These are phyloP conservation scores for Sapajus apella DNA, from an alignment of 2,113 vertebrate genomes.

Conservation along the genomic window DNA sequence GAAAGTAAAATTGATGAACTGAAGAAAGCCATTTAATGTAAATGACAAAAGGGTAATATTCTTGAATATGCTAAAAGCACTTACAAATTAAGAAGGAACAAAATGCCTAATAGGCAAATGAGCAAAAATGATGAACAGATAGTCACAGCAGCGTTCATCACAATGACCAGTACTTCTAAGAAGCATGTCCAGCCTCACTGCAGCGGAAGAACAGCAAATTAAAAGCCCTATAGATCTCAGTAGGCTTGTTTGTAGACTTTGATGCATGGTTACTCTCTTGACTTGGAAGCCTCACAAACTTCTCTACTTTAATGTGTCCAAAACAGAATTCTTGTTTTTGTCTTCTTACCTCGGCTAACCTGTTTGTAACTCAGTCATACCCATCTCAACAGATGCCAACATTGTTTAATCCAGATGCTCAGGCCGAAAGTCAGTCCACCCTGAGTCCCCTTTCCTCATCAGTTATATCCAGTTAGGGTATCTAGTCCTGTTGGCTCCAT, in stretches of 20 bases:
- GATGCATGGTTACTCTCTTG: no score
- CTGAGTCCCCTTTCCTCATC: no score
- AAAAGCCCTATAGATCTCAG: background rate
- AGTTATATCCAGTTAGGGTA: background rate
- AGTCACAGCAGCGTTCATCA: background rate
- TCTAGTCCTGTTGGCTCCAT: background rate
- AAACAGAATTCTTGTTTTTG: background rate
- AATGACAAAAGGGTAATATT: background rate
- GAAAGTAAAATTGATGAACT: background rate
- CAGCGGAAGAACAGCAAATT: background rate
- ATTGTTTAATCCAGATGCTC: background rate
- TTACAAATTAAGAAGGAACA: conserved; percentile 16
- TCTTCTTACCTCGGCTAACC: background rate
- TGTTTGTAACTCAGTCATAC: background rate
- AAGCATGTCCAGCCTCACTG: background rate
- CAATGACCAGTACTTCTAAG: background rate
- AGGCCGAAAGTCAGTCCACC: no score
- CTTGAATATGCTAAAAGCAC: background rate
- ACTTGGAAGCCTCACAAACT: background rate
- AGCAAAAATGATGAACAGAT: background rate
- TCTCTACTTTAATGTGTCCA: background rate
- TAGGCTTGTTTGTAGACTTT: background rate
- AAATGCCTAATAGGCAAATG: background rate
- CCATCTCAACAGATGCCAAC: background rate
- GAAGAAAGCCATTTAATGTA: background rate